These are phyloP conservation scores for Erebia aethiops DNA, from an alignment of 2,888 invertebrate species.

Conservation along the genomic window DNA sequence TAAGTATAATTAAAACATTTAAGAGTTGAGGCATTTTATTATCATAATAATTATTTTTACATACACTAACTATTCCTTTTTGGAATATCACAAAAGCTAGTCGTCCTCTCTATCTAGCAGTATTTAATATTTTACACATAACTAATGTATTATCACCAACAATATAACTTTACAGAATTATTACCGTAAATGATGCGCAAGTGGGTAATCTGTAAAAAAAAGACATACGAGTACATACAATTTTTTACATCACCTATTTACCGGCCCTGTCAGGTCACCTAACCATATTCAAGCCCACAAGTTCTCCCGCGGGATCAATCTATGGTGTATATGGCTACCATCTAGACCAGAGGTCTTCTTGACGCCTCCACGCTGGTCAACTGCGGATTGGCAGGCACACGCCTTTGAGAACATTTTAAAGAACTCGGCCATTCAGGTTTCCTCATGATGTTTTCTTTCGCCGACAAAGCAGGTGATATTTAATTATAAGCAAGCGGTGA, in stretches of 20 bases:
- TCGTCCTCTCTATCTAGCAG: constrained; percentile 38
- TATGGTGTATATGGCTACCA: no score
- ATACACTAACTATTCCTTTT: constrained; percentile 48
- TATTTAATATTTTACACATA: constrained; percentile 38
- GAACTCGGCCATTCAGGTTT: no score
- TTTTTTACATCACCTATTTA: neutral
- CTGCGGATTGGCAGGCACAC: no score
- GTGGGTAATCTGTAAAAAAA: neutral
- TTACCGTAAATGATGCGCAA: constrained; percentile 41
- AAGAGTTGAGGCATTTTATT: constrained; percentile 70
- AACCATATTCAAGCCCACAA: neutral
- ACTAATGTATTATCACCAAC: constrained; percentile 34
- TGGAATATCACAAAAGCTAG: constrained; percentile 65
- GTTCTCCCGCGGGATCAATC: no score
- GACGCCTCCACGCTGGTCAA: no score
- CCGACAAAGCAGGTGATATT: no score
- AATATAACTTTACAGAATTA: constrained; percentile 31
- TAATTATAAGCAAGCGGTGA: no score
- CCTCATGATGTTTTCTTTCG: no score
- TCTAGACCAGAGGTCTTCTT: no score
- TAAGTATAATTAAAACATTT: constrained; percentile 44
- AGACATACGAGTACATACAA: no score
- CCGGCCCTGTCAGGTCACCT: neutral
- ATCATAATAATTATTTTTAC: constrained; percentile 55
- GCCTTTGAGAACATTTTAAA: no score